phyloP scores from a whole-genome alignment of 2,113 vertebrate species.

The Bambusicola thoracicus region DNA sequence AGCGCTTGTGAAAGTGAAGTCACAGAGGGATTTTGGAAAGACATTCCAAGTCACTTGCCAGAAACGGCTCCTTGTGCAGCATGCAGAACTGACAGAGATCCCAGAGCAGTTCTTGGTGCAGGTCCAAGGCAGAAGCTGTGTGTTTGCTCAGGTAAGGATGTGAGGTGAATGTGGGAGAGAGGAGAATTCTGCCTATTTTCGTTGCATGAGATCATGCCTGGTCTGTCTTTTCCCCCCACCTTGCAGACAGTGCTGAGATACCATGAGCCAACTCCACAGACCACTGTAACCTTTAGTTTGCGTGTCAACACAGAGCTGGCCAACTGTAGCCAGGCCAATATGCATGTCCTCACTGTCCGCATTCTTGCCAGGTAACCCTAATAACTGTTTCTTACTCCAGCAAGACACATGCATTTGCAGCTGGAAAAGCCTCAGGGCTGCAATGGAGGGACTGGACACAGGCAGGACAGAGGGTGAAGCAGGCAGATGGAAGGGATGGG shows the following conservation, averaged over 20 bases:
- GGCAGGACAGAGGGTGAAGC: not conserved
- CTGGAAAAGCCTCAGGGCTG: not conserved
- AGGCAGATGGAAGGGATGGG: not conserved
- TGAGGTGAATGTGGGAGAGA: fast-evolving
- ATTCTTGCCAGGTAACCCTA: constrained; percentile 43
- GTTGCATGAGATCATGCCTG: not conserved
- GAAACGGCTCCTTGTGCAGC: constrained; percentile 84
- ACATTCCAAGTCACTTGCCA: constrained; percentile 76
- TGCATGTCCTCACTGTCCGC: fast-evolving
- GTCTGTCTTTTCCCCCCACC: fast-evolving
- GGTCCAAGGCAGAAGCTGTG: constrained; percentile 77
- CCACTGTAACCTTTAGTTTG: constrained; percentile 14
- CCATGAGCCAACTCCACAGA: not conserved
- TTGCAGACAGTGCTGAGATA: constrained; percentile 43
- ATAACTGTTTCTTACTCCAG: not conserved
- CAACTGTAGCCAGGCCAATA: constrained; percentile 15
- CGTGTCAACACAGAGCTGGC: constrained; percentile 22
- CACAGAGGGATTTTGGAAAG: constrained; percentile 44
- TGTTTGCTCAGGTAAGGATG: constrained; percentile 78
- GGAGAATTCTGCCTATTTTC: not conserved
- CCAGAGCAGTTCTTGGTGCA: constrained; percentile 75
- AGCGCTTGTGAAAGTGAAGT: constrained; percentile 72
- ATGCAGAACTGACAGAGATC: constrained; percentile 70
- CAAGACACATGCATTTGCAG: not conserved
- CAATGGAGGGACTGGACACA: fast-evolving